A percentile compares a stretch with the other conserved stretches of the same genome.
Evolutionary conservation across 2,797 vertebrate genomes (phyloP).

Genomic region (Phataginus tetradactyla): DNA sequence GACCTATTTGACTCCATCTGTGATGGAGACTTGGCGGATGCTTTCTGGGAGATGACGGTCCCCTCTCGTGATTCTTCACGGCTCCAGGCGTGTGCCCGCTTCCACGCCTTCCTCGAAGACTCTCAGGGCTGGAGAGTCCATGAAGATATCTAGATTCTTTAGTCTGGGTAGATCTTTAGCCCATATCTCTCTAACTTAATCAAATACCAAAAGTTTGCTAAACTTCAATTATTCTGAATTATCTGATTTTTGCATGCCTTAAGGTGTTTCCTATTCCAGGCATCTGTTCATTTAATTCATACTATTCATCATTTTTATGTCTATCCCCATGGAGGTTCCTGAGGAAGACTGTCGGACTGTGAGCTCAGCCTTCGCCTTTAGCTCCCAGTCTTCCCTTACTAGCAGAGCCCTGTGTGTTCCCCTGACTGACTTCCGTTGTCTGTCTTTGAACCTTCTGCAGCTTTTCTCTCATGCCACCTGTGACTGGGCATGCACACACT

Average conservation of each 20-base stretch:
- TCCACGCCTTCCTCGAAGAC: background rate
- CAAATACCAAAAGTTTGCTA: background rate
- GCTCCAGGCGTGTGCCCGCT: background rate
- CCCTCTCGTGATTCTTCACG: background rate
- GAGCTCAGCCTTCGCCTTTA: background rate
- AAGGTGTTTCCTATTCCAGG: background rate
- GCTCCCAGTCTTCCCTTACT: background rate
- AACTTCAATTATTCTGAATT: background rate
- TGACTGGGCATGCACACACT: background rate
- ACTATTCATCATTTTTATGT: background rate
- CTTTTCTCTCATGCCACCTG: background rate
- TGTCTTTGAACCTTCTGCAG: background rate
- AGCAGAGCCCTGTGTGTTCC: background rate
- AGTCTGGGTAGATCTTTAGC: slow-evolving; percentile 1
- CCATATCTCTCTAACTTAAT: background rate
- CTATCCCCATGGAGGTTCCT: background rate
- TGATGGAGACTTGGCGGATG: background rate
- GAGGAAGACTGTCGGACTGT: background rate
- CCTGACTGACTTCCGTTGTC: background rate
- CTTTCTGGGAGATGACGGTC: background rate
- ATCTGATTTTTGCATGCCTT: background rate
- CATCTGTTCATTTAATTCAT: background rate
- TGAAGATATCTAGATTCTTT: background rate
- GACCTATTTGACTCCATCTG: background rate
- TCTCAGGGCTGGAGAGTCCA: background rate